Conservation (phyloP, 1,140 invertebrate species). For the Eumaeus atala region DNA sequence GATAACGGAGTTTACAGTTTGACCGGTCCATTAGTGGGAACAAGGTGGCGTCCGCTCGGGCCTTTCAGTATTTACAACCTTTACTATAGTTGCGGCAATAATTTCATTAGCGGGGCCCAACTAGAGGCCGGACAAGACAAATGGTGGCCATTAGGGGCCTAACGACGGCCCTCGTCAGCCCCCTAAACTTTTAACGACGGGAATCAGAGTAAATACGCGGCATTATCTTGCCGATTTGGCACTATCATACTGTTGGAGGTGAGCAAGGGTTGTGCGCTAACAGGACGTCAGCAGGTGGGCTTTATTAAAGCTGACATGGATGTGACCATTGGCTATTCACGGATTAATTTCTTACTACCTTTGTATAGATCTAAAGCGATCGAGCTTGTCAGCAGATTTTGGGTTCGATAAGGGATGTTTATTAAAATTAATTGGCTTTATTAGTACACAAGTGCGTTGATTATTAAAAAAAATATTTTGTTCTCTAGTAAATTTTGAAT, state of each 20-base stretch:
- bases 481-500: too few species aligned
- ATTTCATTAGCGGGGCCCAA: slow-evolving; percentile 72
- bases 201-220: slow-evolving; percentile 68
- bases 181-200: slow-evolving; percentile 69
- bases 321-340: slow-evolving; percentile 27
- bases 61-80: slow-evolving; percentile 72
- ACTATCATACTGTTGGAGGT: slow-evolving; percentile 38
- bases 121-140: slow-evolving; percentile 72
- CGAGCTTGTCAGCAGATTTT: too few species aligned
- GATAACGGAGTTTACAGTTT: slow-evolving; percentile 74
- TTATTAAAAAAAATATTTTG: too few species aligned
- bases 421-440: too few species aligned
- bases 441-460: too few species aligned
- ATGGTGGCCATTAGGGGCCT: slow-evolving; percentile 65
- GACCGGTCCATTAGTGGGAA: slow-evolving; percentile 72
- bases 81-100: slow-evolving; percentile 74
- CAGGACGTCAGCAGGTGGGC: slow-evolving; percentile 1
- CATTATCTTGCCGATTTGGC: slow-evolving; percentile 64
- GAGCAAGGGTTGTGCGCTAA: slow-evolving; percentile 21
- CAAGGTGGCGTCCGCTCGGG: slow-evolving; percentile 66
- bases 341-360: slow-evolving; percentile 17
- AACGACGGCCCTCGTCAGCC: slow-evolving; percentile 69
- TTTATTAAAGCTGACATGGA: slow-evolving; percentile 4
- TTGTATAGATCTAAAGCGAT: too few species aligned
- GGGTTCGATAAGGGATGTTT: too few species aligned